Conservation (phyloP, 2,888 invertebrate species). For the Mimas tiliae region DNA sequence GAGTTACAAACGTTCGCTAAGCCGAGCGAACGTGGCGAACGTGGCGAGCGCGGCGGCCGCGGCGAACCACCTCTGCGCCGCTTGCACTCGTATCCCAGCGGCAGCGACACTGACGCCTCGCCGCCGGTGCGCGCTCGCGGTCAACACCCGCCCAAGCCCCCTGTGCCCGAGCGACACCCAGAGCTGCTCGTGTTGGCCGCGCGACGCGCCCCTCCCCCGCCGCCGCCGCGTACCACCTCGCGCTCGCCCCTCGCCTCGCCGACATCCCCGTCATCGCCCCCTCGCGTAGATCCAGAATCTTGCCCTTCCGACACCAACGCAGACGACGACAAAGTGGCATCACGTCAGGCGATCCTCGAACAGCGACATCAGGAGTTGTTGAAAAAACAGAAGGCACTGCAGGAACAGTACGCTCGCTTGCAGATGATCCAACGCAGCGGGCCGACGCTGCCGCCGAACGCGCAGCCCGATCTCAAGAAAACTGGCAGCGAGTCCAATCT, state of each 20-base stretch:
- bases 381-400: constrained; percentile 93
- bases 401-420: constrained; percentile 95
- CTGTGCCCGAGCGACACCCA: constrained; percentile 92
- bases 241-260: constrained; percentile 95
- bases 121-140: constrained; percentile 88
- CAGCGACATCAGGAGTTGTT: constrained; percentile 95
- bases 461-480: constrained; percentile 90
- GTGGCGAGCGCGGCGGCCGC: constrained; percentile 63
- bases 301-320: constrained; percentile 66
- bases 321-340: constrained; percentile 54
- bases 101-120: constrained; percentile 92
- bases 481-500: constrained; percentile 95
- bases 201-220: constrained; percentile 92
- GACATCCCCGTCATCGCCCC: constrained; percentile 88
- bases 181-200: constrained; percentile 90
- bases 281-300: constrained; percentile 72
- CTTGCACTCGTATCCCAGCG: constrained; percentile 93
- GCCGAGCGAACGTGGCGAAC: constrained; percentile 79
- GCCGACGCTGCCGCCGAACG: constrained; percentile 86
- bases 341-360: constrained; percentile 91
- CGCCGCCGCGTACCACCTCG: constrained; percentile 95
- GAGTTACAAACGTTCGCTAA: constrained; percentile 95
- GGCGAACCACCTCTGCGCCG: constrained; percentile 87
- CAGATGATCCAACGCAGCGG: constrained; percentile 94
- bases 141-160: constrained; percentile 88